Base-by-base conservation (phyloP, 2,888 invertebrate genomes). In the Venustoraphidia nigricollis region DNA sequence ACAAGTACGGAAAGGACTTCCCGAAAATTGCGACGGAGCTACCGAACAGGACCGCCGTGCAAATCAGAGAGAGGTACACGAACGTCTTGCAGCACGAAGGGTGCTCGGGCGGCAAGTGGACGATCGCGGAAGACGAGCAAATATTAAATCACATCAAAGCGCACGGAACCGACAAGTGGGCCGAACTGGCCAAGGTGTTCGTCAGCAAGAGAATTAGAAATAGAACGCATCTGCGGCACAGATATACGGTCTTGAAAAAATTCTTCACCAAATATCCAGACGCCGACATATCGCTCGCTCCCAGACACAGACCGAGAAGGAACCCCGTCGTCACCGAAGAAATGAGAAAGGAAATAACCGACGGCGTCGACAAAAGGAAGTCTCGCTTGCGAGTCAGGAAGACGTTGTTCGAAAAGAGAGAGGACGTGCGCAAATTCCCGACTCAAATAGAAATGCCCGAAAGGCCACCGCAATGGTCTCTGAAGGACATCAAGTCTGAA, bases 1-100 rank as follows among this genome's bases (percentile, higher is more conserved):
- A 73, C 41, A 73, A 75, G 53, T 81, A 76, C 62, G 83, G 83
- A 0, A 59, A 60, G 0, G 71, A 80, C 57, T 84, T 75, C 56
- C 57, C 59, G 10, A 72, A 69, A 55, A 75, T 76, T 56, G 60
- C 69, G 0, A 60, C 69, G 9, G 70, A 75, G 47, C 67, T 86
- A 52, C 77, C 79, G 0, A 72, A 78, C 17, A 72, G 86, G 27
- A 76, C 80, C 0, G 56, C 67, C 8, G 56, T 70, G 0, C 85
- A 86, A 58, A 62, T 84, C 9, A 73, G 77, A 36, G 66, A 72
- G 9, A 71, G 80, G 37, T 80, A 77, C 56, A 61, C 69, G 41
- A 72, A 75, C 36, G 66, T 81, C 13, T 58, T 67, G 35, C 55
- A 61, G 11, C 36, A 36, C 49, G 50, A 45, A 47, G 47, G 36